Percentiles rank a stretch among this genome's conserved stretches.
Evolutionary conservation across 2,888 invertebrate genomes (phyloP).

Genomic region (Athalia rosae): DNA sequence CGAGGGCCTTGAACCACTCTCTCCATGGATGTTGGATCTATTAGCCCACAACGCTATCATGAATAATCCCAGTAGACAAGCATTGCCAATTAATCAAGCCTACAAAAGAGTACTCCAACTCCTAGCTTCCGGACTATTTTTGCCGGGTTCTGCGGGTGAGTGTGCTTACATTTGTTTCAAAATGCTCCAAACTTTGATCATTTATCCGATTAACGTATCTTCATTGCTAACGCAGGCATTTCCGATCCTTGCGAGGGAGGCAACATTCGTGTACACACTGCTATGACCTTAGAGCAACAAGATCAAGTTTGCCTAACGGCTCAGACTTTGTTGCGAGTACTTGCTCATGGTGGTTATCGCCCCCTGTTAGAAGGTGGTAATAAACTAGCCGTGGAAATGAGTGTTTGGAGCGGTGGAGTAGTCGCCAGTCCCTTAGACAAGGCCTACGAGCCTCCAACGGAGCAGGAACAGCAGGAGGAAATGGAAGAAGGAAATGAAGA

Average conservation of each 20-base stretch:
- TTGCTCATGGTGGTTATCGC: constrained; percentile 95
- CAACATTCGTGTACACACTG: constrained; percentile 91
- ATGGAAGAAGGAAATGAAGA: constrained; percentile 81
- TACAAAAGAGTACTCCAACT: constrained; percentile 91
- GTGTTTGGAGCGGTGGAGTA: constrained; percentile 94
- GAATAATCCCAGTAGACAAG: constrained; percentile 95
- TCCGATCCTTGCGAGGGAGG: constrained; percentile 96
- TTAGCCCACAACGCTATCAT: constrained; percentile 97
- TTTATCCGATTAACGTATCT: constrained; percentile 1
- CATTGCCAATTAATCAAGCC: constrained; percentile 93
- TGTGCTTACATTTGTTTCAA: background rate
- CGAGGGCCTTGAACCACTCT: constrained; percentile 91
- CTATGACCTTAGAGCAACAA: constrained; percentile 92
- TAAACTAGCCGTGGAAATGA: constrained; percentile 90
- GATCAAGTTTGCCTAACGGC: constrained; percentile 95
- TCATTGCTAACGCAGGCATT: constrained; percentile 74
- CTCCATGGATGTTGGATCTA: constrained; percentile 97
- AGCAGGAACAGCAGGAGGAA: constrained; percentile 84
- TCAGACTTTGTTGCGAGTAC: constrained; percentile 92
- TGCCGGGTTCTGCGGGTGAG: constrained; percentile 91
- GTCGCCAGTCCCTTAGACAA: constrained; percentile 96
- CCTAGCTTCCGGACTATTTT: constrained; percentile 93
- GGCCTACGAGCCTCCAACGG: constrained; percentile 89
- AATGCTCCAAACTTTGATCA: constrained; percentile 17
- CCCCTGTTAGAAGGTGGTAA: constrained; percentile 85